These are phyloP conservation scores for Drosophila paracracens DNA, from an alignment of 2,888 invertebrate genomes.

Conservation along the genomic window DNA sequence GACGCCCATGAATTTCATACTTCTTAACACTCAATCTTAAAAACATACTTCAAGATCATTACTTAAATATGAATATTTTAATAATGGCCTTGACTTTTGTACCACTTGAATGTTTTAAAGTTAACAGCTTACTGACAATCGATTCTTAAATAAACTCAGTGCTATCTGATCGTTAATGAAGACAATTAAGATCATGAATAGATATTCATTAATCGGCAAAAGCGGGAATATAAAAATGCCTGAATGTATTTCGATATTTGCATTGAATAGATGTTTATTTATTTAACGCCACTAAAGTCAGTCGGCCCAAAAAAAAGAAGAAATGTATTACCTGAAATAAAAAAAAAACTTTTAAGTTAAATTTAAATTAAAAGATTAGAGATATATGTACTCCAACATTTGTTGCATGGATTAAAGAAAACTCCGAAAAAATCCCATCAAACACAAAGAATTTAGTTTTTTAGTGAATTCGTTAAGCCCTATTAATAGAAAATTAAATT, in stretches of 20 bases:
- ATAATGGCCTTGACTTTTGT: conserved; percentile 6
- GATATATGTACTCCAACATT: background rate
- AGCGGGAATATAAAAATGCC: background rate
- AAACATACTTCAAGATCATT: background rate
- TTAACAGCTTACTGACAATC: background rate
- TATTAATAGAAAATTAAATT: background rate
- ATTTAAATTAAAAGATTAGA: background rate
- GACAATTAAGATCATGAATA: background rate
- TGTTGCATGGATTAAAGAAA: background rate
- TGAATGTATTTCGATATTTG: background rate
- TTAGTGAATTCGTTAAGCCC: background rate
- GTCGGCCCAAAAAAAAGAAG: background rate
- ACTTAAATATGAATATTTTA: background rate
- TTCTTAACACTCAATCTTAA: background rate
- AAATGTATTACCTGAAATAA: background rate
- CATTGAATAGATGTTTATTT: background rate
- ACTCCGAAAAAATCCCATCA: background rate
- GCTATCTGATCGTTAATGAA: background rate
- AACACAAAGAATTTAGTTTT: background rate
- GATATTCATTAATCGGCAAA: background rate
- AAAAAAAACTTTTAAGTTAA: background rate
- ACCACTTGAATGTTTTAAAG: background rate
- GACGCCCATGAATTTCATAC: background rate
- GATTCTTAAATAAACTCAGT: conserved; percentile 3
- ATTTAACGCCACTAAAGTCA: background rate